Base-by-base conservation (phyloP, 2,888 invertebrate genomes). In the Epistrophella euchroma region DNA sequence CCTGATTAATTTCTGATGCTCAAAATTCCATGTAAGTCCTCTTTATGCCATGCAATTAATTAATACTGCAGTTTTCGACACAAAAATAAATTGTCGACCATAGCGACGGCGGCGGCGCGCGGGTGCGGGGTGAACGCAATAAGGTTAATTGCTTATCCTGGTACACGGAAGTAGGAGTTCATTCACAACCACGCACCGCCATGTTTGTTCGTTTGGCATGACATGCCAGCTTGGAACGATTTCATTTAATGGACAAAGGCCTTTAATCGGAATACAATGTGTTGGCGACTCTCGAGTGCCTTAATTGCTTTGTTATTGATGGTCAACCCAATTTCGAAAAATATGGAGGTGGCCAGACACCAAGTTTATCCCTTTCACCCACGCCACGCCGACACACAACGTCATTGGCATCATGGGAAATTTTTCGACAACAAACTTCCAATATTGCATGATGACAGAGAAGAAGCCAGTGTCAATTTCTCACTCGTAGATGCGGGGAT, bases 221-320 rank as follows among this genome's bases (percentile, higher is more conserved):
- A 35, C 32, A 32, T 60, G 7, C 22, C 15, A 60, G 40, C 37
- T 60, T 15, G 22, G 11, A 25, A 11, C 43, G 28, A 17, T 66
- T 66, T 19, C 32, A 47, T 62, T 47, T 32, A 47, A 35, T 66
- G 40, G 58, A 45, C 25, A n/a, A 22, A 74, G 64, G 19, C 62
- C 77, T 17, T 70, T 62, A 15, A 52, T 70, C 28, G 74, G 25
- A 40, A 43, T 35, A 75, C 45, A 66, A 56, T 66, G 43, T 66
- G 45, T 35, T n/a, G n/a, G 35, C 60, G 37, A 40, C 56, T 55
- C 35, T 55, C 35, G 32, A 40, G 17, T 28, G 25, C 4, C 28
- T 52, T 66, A 25, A 47, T 66, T 66, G 66, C 43, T 17, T 45
- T 32, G 35, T 47, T 47, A 62, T 60, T 60, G 60, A 60, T 64